Conservation (phyloP, 2,797 vertebrate genomes). For the Cottoperca gobio region DNA sequence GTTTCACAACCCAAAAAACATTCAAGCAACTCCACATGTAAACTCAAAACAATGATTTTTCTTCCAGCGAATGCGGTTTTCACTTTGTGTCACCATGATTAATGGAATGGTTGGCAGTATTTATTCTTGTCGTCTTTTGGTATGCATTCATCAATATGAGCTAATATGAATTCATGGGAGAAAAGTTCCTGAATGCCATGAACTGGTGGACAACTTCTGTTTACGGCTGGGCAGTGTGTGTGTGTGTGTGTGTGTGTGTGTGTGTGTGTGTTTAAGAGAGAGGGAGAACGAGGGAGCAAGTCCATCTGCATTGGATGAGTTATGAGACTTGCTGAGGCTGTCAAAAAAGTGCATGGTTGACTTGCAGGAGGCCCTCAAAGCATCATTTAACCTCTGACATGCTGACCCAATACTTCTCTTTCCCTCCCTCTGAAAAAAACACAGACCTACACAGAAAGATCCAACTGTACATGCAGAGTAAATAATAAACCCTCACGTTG, state of each 20-base stretch:
- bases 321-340: conserved; percentile 60
- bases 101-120: conserved; percentile 66
- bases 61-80: conserved; percentile 39
- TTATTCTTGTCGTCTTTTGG: conserved; percentile 60
- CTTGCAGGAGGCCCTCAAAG: conserved; percentile 45
- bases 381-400: conserved; percentile 63
- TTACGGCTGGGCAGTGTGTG: conserved; percentile 3
- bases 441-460: not conserved
- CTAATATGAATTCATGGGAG: conserved; percentile 56
- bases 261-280: not conserved
- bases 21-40: conserved; percentile 38
- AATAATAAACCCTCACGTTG: conserved; percentile 37
- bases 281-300: conserved; percentile 11
- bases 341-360: conserved; percentile 55
- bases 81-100: conserved; percentile 63
- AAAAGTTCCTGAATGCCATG: conserved; percentile 40
- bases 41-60: conserved; percentile 48
- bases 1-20: conserved; percentile 36
- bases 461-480: conserved; percentile 25
- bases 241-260: conserved; percentile 6
- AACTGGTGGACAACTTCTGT: conserved; percentile 14
- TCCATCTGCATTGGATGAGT: conserved; percentile 51
- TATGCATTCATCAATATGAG: conserved; percentile 42
- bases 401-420: conserved; percentile 40
- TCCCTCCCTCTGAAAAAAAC: not conserved